Conservation (phyloP, 2,888 invertebrate genomes). For the Monopis laevigella region DNA sequence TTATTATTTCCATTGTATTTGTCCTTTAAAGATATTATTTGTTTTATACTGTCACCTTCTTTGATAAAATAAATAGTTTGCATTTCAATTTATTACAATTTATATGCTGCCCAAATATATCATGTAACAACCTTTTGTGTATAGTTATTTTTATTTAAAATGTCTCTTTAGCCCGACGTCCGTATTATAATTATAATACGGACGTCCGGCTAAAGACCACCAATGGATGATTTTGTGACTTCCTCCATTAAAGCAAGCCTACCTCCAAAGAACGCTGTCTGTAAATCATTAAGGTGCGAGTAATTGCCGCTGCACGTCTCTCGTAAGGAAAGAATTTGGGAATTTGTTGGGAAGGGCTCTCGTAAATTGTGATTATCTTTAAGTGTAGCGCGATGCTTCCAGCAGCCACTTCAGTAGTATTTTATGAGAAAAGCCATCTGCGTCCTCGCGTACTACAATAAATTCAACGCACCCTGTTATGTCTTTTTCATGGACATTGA, state of each 20-base stretch:
- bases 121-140: too few species aligned
- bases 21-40: too few species aligned
- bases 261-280: background rate
- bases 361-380: constrained; percentile 66
- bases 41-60: too few species aligned
- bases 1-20: too few species aligned
- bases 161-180: too few species aligned
- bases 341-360: constrained; percentile 42
- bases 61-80: too few species aligned
- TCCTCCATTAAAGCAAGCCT: constrained; percentile 5
- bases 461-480: constrained; percentile 59
- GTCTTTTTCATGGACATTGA: constrained; percentile 58
- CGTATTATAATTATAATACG: too few species aligned
- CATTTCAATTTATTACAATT: too few species aligned
- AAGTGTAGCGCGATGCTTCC: constrained; percentile 52
- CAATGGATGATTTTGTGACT: too few species aligned
- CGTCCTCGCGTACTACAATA: constrained; percentile 55
- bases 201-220: too few species aligned
- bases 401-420: constrained; percentile 55
- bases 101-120: too few species aligned
- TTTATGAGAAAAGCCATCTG: constrained; percentile 64
- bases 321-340: constrained; percentile 41
- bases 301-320: constrained; percentile 46
- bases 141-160: too few species aligned
- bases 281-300: constrained; percentile 42